Conservation (phyloP, 1,140 invertebrate genomes). For the Cotesia vestalis region DNA sequence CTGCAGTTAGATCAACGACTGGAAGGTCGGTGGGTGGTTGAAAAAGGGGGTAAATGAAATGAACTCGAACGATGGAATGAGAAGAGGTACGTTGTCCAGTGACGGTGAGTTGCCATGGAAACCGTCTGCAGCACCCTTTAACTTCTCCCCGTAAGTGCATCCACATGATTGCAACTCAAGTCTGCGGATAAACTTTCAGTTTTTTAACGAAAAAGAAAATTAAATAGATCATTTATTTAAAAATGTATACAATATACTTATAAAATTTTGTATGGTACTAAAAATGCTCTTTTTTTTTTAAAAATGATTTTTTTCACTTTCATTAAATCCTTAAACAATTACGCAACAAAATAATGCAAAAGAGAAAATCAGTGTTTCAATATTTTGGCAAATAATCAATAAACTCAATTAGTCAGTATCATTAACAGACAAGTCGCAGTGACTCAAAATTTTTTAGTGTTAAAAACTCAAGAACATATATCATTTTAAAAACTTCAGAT, state of each 20-base stretch:
- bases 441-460: no score
- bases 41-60: slow-evolving; percentile 43
- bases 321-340: no score
- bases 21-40: slow-evolving; percentile 49
- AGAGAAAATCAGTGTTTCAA: no score
- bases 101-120: slow-evolving; percentile 64
- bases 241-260: slow-evolving; percentile 1
- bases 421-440: no score
- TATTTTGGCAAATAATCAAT: no score
- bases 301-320: no score
- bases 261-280: no score
- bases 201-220: neutral
- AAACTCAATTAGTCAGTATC: no score
- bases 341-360: no score
- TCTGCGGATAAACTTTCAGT: slow-evolving; percentile 11
- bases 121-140: slow-evolving; percentile 63
- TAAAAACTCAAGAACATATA: no score
- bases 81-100: slow-evolving; percentile 60
- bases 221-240: slow-evolving; percentile 2
- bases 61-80: slow-evolving; percentile 40
- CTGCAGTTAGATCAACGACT: slow-evolving; percentile 43
- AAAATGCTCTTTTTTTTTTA: no score
- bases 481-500: no score
- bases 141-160: slow-evolving; percentile 34
- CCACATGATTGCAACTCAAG: slow-evolving; percentile 52